A percentile compares a stretch with the other conserved stretches of the same genome.
Evolutionary conservation across 2,888 invertebrate species (phyloP).

Genomic region (Lycophotia porphyrea): DNA sequence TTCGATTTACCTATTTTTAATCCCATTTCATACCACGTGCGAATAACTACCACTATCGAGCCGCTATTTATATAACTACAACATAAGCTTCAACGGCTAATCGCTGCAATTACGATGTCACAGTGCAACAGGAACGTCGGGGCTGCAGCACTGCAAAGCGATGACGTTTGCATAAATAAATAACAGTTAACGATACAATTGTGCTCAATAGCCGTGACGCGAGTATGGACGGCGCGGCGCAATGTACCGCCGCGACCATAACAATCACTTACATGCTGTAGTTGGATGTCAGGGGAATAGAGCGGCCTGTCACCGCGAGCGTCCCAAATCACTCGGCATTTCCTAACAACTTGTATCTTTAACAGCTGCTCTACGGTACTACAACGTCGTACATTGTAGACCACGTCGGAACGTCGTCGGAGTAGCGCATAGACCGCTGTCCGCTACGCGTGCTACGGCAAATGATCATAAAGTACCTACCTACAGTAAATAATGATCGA

Average conservation of each 20-base stretch:
- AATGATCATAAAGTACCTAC: neutral
- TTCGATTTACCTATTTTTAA: neutral
- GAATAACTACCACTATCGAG: constrained; percentile 5
- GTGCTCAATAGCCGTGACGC: constrained; percentile 39
- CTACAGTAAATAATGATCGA: neutral
- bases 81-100: constrained; percentile 1
- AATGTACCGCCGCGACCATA: constrained; percentile 30
- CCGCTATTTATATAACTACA: constrained; percentile 5
- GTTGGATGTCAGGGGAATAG: constrained; percentile 39
- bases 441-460: neutral
- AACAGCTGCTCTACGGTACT: neutral
- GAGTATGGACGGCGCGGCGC: constrained; percentile 30
- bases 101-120: constrained; percentile 33
- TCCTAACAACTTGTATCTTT: constrained; percentile 25
- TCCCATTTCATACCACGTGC: neutral
- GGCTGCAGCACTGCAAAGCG: constrained; percentile 18
- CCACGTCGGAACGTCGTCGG: neutral
- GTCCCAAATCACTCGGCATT: constrained; percentile 22
- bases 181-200: constrained; percentile 55
- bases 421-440: neutral
- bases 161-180: constrained; percentile 53
- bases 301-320: constrained; percentile 20
- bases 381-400: neutral
- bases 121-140: constrained; percentile 19
- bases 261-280: constrained; percentile 56